Base-by-base conservation (phyloP, 2,113 vertebrate genomes). In the Scomber scombrus region DNA sequence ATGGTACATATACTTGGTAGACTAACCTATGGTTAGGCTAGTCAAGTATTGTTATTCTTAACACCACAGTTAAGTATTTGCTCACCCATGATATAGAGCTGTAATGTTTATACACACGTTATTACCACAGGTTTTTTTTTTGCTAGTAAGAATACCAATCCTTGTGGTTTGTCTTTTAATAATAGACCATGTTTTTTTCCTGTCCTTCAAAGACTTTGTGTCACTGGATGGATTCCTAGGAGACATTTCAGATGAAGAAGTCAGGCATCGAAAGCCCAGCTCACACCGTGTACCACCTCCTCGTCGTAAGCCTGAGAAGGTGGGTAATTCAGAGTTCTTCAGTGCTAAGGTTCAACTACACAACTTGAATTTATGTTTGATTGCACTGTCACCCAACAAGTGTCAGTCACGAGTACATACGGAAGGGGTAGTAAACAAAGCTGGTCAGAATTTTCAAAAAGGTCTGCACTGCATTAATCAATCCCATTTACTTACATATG, bases 241-340 rank as follows among this genome's bases (percentile, higher is more conserved):
- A 16, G 94, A 94, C 50, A 90, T 86, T 51, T 95, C 94, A 19
- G 94, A 95, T 46, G 95, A 95, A 7, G 94, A 93, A 58, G 81
- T 93, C 65, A 77, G 94, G 11, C 94, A 95, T 58, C 94, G 95
- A 51, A 91, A 93, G 71, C 77, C 92, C 51, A 92, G 84, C 16
- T 93, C 93, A 11, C 92, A 95, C 73, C 92, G 89, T 34, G 91
- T 91, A 51, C 89, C 89, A 5, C 34, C 91, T 34, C 75, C 64
- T 56, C 90, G 93, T 11, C 94, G 95, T 47, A 95, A 95, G 89
- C 47, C 90, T 4, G 95, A 96, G 40, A 96, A 95, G 94, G 95
- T 96, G 74, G 13, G 80, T 60, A 4, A 46, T 34, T 47, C 15
- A n/a, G 16, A 54, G 4, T 68, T 34, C 46, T 14, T 26, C 11